Evolutionary conservation across 2,113 vertebrate genomes (phyloP), one percentile per base, ranked within the genome.

Genomic region (Hydropotes inermis): DNA sequence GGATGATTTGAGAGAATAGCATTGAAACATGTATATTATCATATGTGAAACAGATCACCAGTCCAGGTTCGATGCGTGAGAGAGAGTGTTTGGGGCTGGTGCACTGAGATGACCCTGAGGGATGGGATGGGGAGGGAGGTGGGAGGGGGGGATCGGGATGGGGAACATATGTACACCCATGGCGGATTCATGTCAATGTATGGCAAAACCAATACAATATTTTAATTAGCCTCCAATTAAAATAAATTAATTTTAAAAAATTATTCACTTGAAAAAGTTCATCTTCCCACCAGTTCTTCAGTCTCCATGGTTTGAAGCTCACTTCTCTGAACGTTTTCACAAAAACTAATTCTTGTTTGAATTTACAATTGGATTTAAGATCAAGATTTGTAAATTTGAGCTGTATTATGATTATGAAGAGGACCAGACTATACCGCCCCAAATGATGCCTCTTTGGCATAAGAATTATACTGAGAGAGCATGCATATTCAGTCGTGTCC

Each of bases 231-330:
- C n/a, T 23, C 6, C n/a, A 70, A 21, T 39, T 70, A 70, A 67
- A 88, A 47, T 93, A 70, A 17, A 93, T 90, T 94, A 89, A 54
- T 43, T 83, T 92, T 87, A 27, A 39, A n/a, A 74, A n/a, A 74
- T 85, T 92, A 76, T n/a, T 95, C 93, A 97, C 33, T 90, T 84
- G 85, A 57, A 92, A 91, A 91, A 86, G 30, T 93, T 95, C 61
- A 83, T 92, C 61, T 91, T 93, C 55, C 36, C 30, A 85, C 28
- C 57, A 94, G 47, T 58, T 23, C 39, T 86, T 91, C 81, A 95
- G 52, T 86, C 81, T 14, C 54, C 81, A 89, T 83, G 50, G 85
- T 82, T 91, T 86, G 74, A 97, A 93, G 55, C 89, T 89, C 30
- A 36, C 21, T 61, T 50, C 47, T 50, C 36, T 93, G 58, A 87